Evolutionary conservation across 2,888 invertebrate genomes (phyloP), one percentile per base, ranked within the genome.

Genomic region (Cephus spinipes): DNA sequence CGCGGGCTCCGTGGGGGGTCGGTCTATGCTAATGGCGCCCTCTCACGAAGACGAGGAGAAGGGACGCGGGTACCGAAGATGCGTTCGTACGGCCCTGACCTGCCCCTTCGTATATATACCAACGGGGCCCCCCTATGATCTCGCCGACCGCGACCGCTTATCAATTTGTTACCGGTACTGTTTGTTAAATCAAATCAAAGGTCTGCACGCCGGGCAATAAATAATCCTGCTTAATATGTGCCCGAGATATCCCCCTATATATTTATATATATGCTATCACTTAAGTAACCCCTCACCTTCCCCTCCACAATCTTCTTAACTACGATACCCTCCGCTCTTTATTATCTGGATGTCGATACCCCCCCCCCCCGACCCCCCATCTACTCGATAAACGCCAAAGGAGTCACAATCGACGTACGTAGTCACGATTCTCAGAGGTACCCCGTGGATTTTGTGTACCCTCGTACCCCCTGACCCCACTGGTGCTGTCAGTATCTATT

Each of bases 141-240:
- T 91, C 82, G 89, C 90, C 90, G 90, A 86, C 88, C 86, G 86
- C 84, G 85, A 87, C 84, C 86, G 89, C 91, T 91, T 91, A 91
- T 91, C 91, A 91, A 91, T 91, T 91, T 91, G 90, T 91, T 91
- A 89, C 88, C 81, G 87, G 87, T 88, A 87, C 87, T 87, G 89
- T 90, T 90, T 89, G 90, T 86, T 88, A 87, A 88, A 89, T 90
- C 89, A 87, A 90, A 89, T 87, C 89, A 88, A 86, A 84, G 81
- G 85, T 83, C 84, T 82, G 82, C 80, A 81, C 82, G 81, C 82
- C 81, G 77, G 80, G 80, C 88, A 85, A 90, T 90, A 89, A 90
- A 90, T 90, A 90, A 90, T 85, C 84, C 89, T 89, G 87, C 85
- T 90, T 90, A 90, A 90, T 90, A 90, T 89, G 87, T 89, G 89